Evolutionary conservation across 2,888 invertebrate species (phyloP).

Genomic region (Trichogramma dendrolimi): DNA sequence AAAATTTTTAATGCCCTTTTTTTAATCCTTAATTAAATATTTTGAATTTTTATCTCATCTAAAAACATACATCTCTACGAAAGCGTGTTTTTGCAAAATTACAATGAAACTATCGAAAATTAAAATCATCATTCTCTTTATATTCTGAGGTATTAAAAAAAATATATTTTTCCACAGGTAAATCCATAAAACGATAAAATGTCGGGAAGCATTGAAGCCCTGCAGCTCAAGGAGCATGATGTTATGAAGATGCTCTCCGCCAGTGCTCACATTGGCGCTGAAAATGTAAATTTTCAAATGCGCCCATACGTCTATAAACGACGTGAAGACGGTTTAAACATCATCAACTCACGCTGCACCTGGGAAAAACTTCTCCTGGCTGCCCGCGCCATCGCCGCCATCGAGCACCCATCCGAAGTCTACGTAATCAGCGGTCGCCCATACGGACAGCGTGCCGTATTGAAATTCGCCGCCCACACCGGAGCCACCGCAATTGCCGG

Average conservation of each 20-base stretch:
- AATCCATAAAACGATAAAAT: slow-evolving; percentile 60
- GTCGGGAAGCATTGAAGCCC: slow-evolving; percentile 93
- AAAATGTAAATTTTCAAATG: slow-evolving; percentile 96
- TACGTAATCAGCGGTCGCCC: slow-evolving; percentile 95
- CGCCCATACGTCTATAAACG: slow-evolving; percentile 96
- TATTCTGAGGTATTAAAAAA: too few relatives aligned
- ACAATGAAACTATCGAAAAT: too few relatives aligned
- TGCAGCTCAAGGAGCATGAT: slow-evolving; percentile 94
- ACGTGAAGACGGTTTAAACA: slow-evolving; percentile 78
- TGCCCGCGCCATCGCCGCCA: slow-evolving; percentile 95
- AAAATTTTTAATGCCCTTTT: too few relatives aligned
- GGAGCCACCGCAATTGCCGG: slow-evolving; percentile 98
- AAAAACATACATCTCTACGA: too few relatives aligned
- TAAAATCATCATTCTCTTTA: too few relatives aligned
- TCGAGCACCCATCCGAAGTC: slow-evolving; percentile 96
- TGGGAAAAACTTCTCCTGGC: slow-evolving; percentile 98
- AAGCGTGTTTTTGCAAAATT: too few relatives aligned
- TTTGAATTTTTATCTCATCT: too few relatives aligned
- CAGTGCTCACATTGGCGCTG: slow-evolving; percentile 88
- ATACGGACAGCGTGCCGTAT: slow-evolving; percentile 93
- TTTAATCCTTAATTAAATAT: too few relatives aligned
- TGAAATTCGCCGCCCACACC: slow-evolving; percentile 96
- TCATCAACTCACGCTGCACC: slow-evolving; percentile 93
- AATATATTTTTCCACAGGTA: too few relatives aligned
- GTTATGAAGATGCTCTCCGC: slow-evolving; percentile 97